These are phyloP conservation scores for Entelurus aequoreus DNA, from an alignment of 2,113 vertebrate genomes.

Conservation along the genomic window DNA sequence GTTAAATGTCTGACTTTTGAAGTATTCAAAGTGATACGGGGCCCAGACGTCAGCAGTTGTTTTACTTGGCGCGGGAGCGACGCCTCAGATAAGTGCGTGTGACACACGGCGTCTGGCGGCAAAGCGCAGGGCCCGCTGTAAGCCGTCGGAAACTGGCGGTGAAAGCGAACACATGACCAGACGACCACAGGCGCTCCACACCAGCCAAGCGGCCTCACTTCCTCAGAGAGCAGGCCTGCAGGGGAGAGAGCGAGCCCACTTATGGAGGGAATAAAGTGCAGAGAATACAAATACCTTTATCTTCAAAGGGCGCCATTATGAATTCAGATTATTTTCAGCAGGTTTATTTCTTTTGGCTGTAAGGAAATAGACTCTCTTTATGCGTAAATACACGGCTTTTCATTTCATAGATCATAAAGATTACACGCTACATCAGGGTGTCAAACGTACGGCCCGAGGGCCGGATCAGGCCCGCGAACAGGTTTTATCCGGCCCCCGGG, in stretches of 20 bases:
- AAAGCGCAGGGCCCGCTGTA: slow-evolving; percentile 52
- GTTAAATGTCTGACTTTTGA: too few species aligned
- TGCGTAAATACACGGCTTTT: slow-evolving; percentile 26
- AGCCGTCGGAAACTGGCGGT: slow-evolving; percentile 69
- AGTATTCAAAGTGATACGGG: too few species aligned
- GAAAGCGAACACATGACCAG: slow-evolving; percentile 70
- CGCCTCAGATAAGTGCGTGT: slow-evolving; percentile 67
- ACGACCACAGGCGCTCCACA: slow-evolving; percentile 61
- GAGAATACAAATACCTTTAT: slow-evolving; percentile 54
- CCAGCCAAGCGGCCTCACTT: slow-evolving; percentile 58
- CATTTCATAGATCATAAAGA: slow-evolving; percentile 28
- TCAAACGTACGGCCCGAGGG: too few species aligned
- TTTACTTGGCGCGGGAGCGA: slow-evolving; percentile 66
- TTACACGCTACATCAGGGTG: neutral
- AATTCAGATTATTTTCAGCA: slow-evolving; percentile 56
- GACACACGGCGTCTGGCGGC: slow-evolving; percentile 61
- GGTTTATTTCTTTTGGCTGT: slow-evolving; percentile 59
- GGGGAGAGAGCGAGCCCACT: slow-evolving; percentile 46
- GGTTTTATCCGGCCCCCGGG: too few species aligned
- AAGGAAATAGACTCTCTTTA: slow-evolving; percentile 35
- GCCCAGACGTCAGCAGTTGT: slow-evolving; percentile 67
- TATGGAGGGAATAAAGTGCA: slow-evolving; percentile 55
- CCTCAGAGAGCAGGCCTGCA: slow-evolving; percentile 51
- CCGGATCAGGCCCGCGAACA: too few species aligned
- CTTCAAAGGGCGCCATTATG: slow-evolving; percentile 61